A percentile compares a stretch with the other conserved stretches of the same genome.
These are phyloP conservation scores for Rambutsinella grinnellia DNA, from an alignment of 2,888 invertebrate species.

Conservation along the genomic window DNA sequence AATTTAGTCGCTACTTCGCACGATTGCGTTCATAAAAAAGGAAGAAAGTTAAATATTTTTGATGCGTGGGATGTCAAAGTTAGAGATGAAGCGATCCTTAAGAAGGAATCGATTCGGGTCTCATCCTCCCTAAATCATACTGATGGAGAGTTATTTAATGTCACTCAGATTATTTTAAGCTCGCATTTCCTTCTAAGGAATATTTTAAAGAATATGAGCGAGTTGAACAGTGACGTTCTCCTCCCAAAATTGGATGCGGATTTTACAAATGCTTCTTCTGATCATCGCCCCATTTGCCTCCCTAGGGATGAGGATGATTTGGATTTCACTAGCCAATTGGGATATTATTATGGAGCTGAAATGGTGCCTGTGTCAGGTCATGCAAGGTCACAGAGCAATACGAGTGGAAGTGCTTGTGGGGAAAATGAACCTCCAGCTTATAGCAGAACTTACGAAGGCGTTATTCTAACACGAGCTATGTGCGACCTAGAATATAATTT, in stretches of 20 bases:
- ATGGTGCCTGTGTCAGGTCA: no score
- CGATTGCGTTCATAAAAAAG: neutral
- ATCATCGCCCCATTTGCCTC: neutral
- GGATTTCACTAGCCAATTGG: neutral
- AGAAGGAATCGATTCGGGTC: neutral
- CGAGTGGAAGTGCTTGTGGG: no score
- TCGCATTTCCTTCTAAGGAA: neutral
- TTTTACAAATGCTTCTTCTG: neutral
- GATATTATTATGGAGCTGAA: neutral
- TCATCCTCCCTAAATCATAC: neutral
- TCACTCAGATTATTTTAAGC: neutral
- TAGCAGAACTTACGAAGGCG: no score
- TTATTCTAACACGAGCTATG: neutral
- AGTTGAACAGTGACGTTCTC: neutral
- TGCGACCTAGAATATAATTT: no score
- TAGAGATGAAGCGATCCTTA: neutral
- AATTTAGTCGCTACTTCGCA: constrained; percentile 23
- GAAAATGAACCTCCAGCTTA: no score
- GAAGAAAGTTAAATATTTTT: neutral
- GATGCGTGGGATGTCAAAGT: neutral
- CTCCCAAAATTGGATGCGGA: constrained; percentile 5
- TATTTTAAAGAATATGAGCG: no score
- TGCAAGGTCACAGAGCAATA: no score
- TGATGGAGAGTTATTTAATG: neutral
- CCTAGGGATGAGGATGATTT: neutral